Conservation (phyloP, 2,888 invertebrate species). For the Shargacucullia verbasci region DNA sequence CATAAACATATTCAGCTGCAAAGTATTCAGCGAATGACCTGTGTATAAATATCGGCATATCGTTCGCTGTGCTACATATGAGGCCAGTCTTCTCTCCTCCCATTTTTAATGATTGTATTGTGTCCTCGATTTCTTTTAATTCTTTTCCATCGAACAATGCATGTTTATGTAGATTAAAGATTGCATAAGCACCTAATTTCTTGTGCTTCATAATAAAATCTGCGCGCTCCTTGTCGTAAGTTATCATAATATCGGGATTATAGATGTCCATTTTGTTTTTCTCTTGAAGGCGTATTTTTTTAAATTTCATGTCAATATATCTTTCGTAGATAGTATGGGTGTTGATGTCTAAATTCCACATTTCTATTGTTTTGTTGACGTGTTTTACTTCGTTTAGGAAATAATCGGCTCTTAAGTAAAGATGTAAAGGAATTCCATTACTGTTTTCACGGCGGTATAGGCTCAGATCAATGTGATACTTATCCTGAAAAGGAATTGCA, state of each 20-base stretch:
- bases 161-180: conserved; percentile 4
- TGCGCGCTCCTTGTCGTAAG: conserved; percentile 33
- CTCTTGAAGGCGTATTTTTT: conserved; percentile 29
- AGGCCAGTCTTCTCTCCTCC: conserved; percentile 36
- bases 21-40: conserved; percentile 38
- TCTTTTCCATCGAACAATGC: conserved; percentile 18
- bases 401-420: conserved; percentile 38
- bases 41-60: conserved; percentile 33
- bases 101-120: conserved; percentile 12
- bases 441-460: background rate
- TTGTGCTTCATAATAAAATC: conserved; percentile 35
- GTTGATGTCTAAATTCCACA: conserved; percentile 28
- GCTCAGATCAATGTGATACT: too few species aligned
- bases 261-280: conserved; percentile 35
- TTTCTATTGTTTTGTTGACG: background rate
- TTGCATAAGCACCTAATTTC: conserved; percentile 33
- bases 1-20: conserved; percentile 40
- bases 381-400: conserved; percentile 24
- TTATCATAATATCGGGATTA: conserved; percentile 18
- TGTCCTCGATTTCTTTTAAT: conserved; percentile 17
- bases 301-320: conserved; percentile 39
- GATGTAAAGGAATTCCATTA: conserved; percentile 25
- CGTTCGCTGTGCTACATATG: conserved; percentile 24
- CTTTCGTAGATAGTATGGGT: conserved; percentile 33
- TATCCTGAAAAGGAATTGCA: too few species aligned